These are phyloP conservation scores for Ruditapes philippinarum DNA, from an alignment of 1,140 invertebrate species.

Conservation along the genomic window DNA sequence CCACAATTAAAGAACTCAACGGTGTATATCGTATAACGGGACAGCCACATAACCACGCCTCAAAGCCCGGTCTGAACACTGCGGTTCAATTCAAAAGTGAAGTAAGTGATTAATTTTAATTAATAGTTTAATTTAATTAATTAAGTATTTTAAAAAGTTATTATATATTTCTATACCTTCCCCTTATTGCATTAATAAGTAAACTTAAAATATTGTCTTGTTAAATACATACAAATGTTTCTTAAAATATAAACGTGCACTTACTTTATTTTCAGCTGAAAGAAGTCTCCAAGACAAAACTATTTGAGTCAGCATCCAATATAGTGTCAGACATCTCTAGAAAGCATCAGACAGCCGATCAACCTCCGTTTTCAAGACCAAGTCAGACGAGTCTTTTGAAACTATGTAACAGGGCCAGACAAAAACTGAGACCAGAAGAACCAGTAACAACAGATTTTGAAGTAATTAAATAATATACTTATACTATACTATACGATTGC, in stretches of 20 bases:
- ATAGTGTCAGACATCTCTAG: background rate
- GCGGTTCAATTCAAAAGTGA: background rate
- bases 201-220: background rate
- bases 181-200: too few species aligned
- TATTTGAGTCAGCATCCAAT: background rate
- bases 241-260: background rate
- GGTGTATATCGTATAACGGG: background rate
- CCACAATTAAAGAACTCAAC: background rate
- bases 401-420: background rate
- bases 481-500: too few species aligned
- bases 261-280: background rate
- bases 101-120: too few species aligned
- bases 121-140: too few species aligned
- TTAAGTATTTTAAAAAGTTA: too few species aligned
- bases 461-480: too few species aligned
- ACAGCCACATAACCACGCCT: background rate
- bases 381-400: background rate
- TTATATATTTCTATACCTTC: too few species aligned
- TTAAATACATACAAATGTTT: background rate
- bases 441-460: background rate
- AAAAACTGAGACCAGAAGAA: background rate
- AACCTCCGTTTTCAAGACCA: background rate
- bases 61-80: background rate
- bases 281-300: background rate
- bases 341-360: background rate